phyloP scores from a whole-genome alignment of 2,113 vertebrate species.

The Semicossyphus pulcher region DNA sequence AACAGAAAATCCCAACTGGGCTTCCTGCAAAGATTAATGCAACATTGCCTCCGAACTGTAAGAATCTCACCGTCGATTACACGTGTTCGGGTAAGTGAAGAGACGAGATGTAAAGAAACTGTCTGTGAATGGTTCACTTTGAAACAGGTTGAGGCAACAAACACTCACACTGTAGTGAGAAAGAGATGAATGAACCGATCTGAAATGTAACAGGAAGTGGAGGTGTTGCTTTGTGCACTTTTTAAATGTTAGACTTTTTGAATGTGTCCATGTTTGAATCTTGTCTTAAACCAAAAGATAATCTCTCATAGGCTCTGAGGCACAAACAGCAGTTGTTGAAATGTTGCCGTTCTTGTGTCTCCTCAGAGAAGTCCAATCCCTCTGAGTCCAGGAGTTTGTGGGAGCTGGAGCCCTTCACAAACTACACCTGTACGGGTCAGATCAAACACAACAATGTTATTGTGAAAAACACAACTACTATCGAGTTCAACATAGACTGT shows the following conservation, averaged over 20 bases:
- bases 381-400: rapidly evolving
- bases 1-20: rapidly evolving
- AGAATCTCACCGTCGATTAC: not conserved
- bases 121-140: not conserved
- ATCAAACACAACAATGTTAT: not conserved
- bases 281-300: not conserved
- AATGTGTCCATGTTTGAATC: not conserved
- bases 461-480: not conserved
- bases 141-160: too few species aligned
- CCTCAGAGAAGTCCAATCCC: rapidly evolving
- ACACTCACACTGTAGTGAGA: too few species aligned
- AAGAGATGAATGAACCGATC: not conserved
- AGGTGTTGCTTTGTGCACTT: not conserved
- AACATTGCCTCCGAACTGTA: constrained; percentile 27
- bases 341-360: constrained; percentile 3
- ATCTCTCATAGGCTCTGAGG: not conserved
- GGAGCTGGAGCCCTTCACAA: constrained; percentile 48
- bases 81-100: constrained; percentile 49
- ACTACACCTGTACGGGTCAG: constrained; percentile 37
- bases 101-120: too few species aligned
- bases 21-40: not conserved
- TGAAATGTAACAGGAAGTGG: not conserved
- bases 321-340: not conserved
- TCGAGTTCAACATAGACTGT: not conserved
- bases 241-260: too few species aligned